A percentile compares a stretch with the other conserved stretches of the same genome.
Evolutionary conservation across 2,888 invertebrate genomes (phyloP).

Genomic region (Heliconius charithonia): DNA sequence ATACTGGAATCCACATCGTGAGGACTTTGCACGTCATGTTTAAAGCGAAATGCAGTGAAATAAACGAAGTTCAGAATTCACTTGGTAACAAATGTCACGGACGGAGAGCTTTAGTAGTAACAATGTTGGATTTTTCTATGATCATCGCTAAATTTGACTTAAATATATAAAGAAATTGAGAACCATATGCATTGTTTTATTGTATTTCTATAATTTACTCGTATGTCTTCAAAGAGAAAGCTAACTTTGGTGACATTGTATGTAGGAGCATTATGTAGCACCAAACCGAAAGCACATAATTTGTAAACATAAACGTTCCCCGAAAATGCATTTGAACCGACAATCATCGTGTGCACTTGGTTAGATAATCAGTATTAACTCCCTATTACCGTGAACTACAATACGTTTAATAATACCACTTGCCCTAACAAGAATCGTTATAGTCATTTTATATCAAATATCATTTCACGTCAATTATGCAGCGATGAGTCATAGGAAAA

Average conservation of each 20-base stretch:
- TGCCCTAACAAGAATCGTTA: neutral
- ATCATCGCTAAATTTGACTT: neutral
- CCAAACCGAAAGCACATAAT: neutral
- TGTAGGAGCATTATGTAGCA: neutral
- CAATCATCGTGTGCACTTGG: neutral
- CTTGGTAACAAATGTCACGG: neutral
- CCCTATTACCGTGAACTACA: neutral
- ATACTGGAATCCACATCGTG: constrained; percentile 5
- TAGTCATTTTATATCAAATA: constrained; percentile 3
- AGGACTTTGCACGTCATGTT: neutral
- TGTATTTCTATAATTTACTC: neutral
- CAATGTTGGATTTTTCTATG: neutral
- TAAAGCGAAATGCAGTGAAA: constrained; percentile 11
- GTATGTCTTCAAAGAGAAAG: neutral
- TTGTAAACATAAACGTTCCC: neutral
- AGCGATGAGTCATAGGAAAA: constrained; percentile 19
- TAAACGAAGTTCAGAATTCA: constrained; percentile 13
- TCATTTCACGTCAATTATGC: constrained; percentile 10
- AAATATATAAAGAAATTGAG: neutral
- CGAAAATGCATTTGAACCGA: neutral
- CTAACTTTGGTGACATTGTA: too few species aligned
- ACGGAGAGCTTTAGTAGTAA: constrained; percentile 3
- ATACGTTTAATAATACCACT: neutral
- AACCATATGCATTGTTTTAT: neutral
- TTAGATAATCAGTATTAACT: too few species aligned